Evolutionary conservation across 2,113 vertebrate genomes (phyloP), one percentile per base, ranked within the genome.

Genomic region (Crotophaga sulcirostris): DNA sequence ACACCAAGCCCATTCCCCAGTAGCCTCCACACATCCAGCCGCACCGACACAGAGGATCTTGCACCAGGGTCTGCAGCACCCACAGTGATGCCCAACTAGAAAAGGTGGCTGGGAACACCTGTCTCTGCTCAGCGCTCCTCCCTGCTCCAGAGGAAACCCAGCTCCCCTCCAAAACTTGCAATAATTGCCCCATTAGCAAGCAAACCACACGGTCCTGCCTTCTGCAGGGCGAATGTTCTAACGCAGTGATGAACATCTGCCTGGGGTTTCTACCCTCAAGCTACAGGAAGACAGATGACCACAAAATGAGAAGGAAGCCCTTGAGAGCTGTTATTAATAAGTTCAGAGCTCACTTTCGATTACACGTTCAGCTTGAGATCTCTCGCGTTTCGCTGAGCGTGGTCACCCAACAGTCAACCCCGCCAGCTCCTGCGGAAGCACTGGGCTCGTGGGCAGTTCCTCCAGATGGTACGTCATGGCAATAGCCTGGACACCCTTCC

Each of bases 401-500:
- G 1, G 33, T 19, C 55, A 47, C 10, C 31, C 66, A 10, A 12
- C 0, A 1, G 73, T 33, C 82, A 40, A 28, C 73, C 36, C 63
- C 44, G 24, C 2, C 75, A 74, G 88, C 28, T 81, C 40, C n/a
- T 8, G 31, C 2, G 2, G 67, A 60, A 93, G 29, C 2, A 1
- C 34, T 0, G 3, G 15, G 20, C 29, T 55, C 40, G 49, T 1
- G 7, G 84, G 54, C 70, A 75, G 51, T 42, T 58, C 23, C n/a
- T 73, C 64, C 3, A 3, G 13, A 9, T 7, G 17, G 31, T 17
- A 40, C 2, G 0, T 34, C 34, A 26, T 5, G 17, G 13, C 0
- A 0, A 60, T 49, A 76, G 66, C 40, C 66, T 49, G 33, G 63
- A 75, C 29, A n/a, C 87, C 77, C 42, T 72, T 63, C 58, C 60